Evolutionary conservation across 2,888 invertebrate genomes (phyloP), one percentile per base, ranked within the genome.

Genomic region (Brassicogethes aeneus): DNA sequence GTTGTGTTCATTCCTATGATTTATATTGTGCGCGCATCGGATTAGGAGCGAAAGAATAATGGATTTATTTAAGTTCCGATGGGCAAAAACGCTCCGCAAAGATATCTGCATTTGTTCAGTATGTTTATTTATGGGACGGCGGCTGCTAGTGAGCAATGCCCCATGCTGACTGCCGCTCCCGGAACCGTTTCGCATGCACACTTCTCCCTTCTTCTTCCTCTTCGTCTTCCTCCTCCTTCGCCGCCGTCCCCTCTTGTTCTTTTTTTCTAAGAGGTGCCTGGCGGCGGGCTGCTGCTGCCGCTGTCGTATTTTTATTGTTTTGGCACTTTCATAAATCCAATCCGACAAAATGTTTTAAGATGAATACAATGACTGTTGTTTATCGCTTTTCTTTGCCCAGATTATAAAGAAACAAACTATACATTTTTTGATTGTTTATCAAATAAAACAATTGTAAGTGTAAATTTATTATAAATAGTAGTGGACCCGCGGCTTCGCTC

Each of bases 21-120:
- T 54, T 55, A 54, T 54, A 48, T 46, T 47, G 47, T 45, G 48
- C 47, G 47, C 54, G 49, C 48, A 56, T 50, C 50, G 51, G 56
- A 53, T 55, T 55, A 55, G 51, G 46, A 51, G 23, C n/a, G 48
- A 47, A 52, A 55, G 55, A 55, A 55, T 56, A 58, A 58, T 57
- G 54, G 56, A 57, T 56, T 55, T 56, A 54, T 55, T 53, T 55
- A 52, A 51, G 52, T 52, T 44, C 47, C 50, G 52, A 52, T 53
- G 49, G 50, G 50, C 45, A 56, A 56, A 55, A 55, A 53, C 48
- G 49, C 50, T 47, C 52, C 54, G 51, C 53, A 51, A 57, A 51
- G 53, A 59, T 56, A 59, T 56, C 56, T 56, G 57, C 55, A 59
- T 59, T 55, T 55, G 52, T 50, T 53, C 50, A 48, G 23, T 23